Evolutionary conservation across 1,140 invertebrate species (phyloP).

Genomic region (Zophobas atratus): DNA sequence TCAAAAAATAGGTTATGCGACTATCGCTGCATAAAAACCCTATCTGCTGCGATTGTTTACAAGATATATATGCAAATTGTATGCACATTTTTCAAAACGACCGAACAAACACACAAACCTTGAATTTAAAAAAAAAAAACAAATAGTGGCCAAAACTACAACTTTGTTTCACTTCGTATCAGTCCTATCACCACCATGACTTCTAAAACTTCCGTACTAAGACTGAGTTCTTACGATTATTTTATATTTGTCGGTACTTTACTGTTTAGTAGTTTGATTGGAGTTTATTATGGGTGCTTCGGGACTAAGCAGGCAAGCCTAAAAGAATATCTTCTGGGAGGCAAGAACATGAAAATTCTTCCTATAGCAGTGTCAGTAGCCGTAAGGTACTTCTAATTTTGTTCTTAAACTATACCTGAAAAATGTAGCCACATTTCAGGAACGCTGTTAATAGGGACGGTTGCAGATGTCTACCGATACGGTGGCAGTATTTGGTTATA

Average conservation of each 20-base stretch:
- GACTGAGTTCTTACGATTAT: constrained; percentile 68
- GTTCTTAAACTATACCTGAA: neutral
- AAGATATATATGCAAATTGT: too few relatives aligned
- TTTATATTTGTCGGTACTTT: constrained; percentile 71
- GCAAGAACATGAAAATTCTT: constrained; percentile 72
- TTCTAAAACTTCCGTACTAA: too few relatives aligned
- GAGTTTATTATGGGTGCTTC: constrained; percentile 75
- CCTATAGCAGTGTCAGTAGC: constrained; percentile 74
- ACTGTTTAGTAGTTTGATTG: constrained; percentile 72
- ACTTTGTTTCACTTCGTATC: too few relatives aligned
- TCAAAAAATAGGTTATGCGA: too few relatives aligned
- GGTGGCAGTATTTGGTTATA: constrained; percentile 77
- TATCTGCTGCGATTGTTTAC: too few relatives aligned
- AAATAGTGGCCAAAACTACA: too few relatives aligned
- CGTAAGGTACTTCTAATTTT: constrained; percentile 66
- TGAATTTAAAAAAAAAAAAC: too few relatives aligned
- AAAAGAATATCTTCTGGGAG: constrained; percentile 76
- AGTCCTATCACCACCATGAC: too few relatives aligned
- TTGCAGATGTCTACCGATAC: constrained; percentile 84
- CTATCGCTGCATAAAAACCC: too few relatives aligned
- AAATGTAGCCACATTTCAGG: constrained; percentile 81
- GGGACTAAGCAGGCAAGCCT: constrained; percentile 72
- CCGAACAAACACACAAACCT: too few relatives aligned
- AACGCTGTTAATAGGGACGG: constrained; percentile 82
- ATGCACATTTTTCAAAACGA: too few relatives aligned